Evolutionary conservation across 2,888 invertebrate species (phyloP), one percentile per base, ranked within the genome.

Genomic region (Scrobipalpa atriplicella): DNA sequence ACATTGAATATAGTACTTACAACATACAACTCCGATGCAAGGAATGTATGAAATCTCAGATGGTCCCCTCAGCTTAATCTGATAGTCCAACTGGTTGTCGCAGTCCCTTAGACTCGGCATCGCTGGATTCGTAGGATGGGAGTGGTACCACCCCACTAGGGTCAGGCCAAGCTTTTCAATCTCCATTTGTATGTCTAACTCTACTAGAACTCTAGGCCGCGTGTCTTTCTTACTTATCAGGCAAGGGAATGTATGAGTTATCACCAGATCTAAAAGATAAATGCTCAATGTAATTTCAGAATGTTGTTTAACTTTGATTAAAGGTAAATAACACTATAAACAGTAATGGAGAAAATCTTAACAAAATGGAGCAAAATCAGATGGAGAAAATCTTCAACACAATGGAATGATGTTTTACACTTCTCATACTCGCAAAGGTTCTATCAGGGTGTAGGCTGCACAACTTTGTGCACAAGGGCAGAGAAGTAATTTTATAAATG

Each of bases 71-170:
- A 99, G 97, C 82, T 96, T 96, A 67, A 99, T 97, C 89, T 99
- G 98, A 89, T 98, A 98, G 78, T 98, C 98, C 71, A 99, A 90
- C 87, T 99, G 99, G 67, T 97, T 95, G 82, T 98, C 98, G 67
- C 98, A 96, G 83, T 99, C 99, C 65, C 97, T 93, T 68, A 95
- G 94, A 77, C 96, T 98, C 70, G 98, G 99, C 77, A 97, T 96
- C 0, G 98, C 96, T 66, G 97, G 96, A 72, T 96, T 96, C 65
- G 95, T 95, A 0, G 98, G 98, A 90, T 99, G 98, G 10, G 98
- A 98, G 87, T 99, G 99, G 89, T 98, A 99, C 98, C 98, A 99
- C 8, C 99, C 98, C 3, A 98, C 96, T 9, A 98, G 89, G 5
- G 95, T 95, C 51, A 98, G 93, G 66, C 97, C 96, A 77, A 96